Conservation (phyloP, 2,113 vertebrate genomes). For the Crypturellus undulatus region DNA sequence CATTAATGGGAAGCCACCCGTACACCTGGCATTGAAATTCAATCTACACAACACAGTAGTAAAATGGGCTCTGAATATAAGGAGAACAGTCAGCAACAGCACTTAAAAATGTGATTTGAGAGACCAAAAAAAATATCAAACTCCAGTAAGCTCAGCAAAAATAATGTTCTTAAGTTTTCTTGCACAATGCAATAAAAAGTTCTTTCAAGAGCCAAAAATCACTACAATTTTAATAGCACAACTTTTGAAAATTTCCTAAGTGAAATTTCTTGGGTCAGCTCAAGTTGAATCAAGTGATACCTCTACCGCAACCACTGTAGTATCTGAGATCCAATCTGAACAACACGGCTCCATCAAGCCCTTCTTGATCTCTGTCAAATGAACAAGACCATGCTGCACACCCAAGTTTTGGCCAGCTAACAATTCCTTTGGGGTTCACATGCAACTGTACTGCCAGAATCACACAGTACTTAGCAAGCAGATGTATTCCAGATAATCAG, state of each 20-base stretch:
- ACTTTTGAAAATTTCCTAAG: neutral
- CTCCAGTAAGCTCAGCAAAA: neutral
- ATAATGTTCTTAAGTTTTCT: neutral
- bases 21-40: neutral
- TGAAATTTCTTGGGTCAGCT: neutral
- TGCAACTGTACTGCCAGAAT: neutral
- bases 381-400: neutral
- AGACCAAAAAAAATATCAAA: neutral
- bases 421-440: neutral
- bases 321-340: neutral
- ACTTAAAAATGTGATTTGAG: neutral
- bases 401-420: neutral
- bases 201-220: neutral
- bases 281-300: neutral
- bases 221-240: neutral
- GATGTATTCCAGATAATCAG: neutral
- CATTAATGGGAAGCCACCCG: neutral
- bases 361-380: neutral
- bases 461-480: constrained; percentile 1
- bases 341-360: neutral
- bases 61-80: neutral
- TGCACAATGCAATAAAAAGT: neutral
- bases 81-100: neutral
- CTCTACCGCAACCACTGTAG: neutral
- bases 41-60: neutral